phyloP scores from a whole-genome alignment of 2,888 invertebrate genomes.

The Linnaemya vulpina region DNA sequence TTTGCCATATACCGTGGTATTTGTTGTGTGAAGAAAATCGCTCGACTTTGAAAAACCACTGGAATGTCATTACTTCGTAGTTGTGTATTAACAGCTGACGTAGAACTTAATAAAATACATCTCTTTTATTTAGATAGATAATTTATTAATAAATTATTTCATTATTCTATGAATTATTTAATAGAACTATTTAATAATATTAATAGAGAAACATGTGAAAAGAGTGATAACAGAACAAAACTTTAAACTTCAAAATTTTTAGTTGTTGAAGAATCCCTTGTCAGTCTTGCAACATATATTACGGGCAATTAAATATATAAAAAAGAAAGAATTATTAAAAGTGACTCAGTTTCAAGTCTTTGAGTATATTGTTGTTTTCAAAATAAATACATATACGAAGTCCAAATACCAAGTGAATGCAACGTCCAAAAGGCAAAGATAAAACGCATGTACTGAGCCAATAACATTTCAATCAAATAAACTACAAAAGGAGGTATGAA shows the following conservation, averaged over 20 bases:
- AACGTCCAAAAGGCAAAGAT: neutral
- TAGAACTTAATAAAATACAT: neutral
- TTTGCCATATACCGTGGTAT: too few relatives aligned
- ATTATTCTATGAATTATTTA: too few relatives aligned
- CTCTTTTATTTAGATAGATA: neutral
- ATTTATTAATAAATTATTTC: neutral
- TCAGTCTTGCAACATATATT: neutral
- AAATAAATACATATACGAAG: constrained; percentile 49
- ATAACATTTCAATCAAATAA: neutral
- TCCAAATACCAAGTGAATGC: constrained; percentile 39
- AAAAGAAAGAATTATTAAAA: neutral
- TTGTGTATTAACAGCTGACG: neutral
- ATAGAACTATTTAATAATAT: neutral
- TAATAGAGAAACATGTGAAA: neutral
- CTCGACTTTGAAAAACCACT: too few relatives aligned
- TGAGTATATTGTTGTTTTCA: neutral
- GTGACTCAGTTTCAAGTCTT: constrained; percentile 30
- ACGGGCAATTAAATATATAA: neutral
- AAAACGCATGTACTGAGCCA: neutral
- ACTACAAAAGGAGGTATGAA: neutral
- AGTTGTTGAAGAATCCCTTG: neutral
- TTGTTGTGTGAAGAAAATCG: too few relatives aligned
- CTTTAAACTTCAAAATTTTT: too few relatives aligned
- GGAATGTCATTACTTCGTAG: neutral
- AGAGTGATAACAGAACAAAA: neutral